A percentile compares a stretch with the other conserved stretches of the same genome.
phyloP scores from a whole-genome alignment of 2,797 vertebrate genomes.

The Microctenopoma lineatum region DNA sequence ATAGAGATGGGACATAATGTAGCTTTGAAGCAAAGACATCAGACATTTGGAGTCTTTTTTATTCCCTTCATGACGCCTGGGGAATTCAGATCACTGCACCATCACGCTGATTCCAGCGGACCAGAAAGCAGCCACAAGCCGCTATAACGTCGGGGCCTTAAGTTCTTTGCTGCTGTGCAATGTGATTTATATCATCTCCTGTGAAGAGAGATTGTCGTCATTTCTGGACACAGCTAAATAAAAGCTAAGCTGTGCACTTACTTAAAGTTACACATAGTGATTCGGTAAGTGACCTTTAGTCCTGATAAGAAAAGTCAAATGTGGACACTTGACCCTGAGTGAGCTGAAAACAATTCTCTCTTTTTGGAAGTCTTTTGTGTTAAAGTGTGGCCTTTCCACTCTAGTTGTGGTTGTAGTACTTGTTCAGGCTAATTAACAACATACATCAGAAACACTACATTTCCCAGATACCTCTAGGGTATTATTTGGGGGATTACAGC shows the following conservation, averaged over 20 bases:
- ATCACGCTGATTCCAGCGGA: background rate
- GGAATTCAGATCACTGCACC: background rate
- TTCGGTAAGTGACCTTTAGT: background rate
- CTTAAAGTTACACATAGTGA: background rate
- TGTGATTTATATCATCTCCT: background rate
- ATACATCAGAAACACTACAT: constrained; percentile 47
- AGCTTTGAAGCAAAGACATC: background rate
- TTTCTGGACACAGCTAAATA: background rate
- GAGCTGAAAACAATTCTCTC: background rate
- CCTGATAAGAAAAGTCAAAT: background rate
- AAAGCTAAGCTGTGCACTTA: background rate
- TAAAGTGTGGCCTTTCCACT: background rate
- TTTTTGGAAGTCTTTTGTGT: background rate
- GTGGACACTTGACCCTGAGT: constrained; percentile 10
- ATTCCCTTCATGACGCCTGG: background rate
- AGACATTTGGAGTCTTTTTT: background rate
- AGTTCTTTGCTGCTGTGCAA: background rate
- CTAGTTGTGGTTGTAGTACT: constrained; percentile 11
- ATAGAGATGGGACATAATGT: background rate
- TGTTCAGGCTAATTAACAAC: constrained; percentile 40
- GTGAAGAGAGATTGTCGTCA: background rate
- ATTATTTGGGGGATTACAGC: constrained; percentile 34
- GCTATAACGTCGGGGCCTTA: too few species aligned
- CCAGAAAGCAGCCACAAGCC: background rate
- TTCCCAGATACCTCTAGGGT: constrained; percentile 42